Evolutionary conservation across 2,797 vertebrate species (phyloP), one percentile per base, ranked within the genome.

Genomic region (Podarcis siculus): DNA sequence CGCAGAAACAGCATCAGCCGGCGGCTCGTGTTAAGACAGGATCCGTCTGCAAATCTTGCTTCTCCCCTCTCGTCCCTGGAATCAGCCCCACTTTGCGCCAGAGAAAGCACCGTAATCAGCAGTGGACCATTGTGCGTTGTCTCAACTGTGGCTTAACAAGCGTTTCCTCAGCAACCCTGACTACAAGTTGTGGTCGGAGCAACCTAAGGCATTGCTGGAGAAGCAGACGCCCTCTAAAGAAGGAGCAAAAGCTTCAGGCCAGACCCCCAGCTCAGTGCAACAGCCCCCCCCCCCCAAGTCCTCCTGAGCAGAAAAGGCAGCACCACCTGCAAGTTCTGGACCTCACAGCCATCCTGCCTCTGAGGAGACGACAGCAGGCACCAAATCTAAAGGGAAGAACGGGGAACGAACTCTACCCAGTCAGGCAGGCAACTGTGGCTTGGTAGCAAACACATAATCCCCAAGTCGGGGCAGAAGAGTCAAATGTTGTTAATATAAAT

Each of bases 71-170:
- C 45, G 1, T 49, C 45, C 45, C 45, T 49, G 45, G 1, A 49
- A 3, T 13, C 45, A 49, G 45, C 45, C 13, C 45, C 45, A 49
- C 45, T 49, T 12, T 49, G 45, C 12, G 1, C 45, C 12, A 49
- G 12, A 49, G 45, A 93, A 91, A 90, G 75, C 58, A n/a, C 72
- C 86, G 81, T 67, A 95, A 93, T 85, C 95, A 94, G n/a, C 90
- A 96, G 12, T 94, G 95, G 82, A 98, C 97, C 0, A 82, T 98
- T 21, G 58, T 97, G 67, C 88, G 92, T 39, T 98, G 98, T 94
- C 94, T 98, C 78, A 96, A 96, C 93, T 98, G 98, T 91, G 96
- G 97, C 4, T 95, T 96, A 72, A 97, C 90, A 98, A 96, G 91
- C 92, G 71, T 2, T 95, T 98, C 13, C 94, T 95, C 80, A 98